Percentiles rank a stretch among this genome's conserved stretches.
Evolutionary conservation across 2,113 vertebrate genomes (phyloP).

Genomic region (Ifrita kowaldi): DNA sequence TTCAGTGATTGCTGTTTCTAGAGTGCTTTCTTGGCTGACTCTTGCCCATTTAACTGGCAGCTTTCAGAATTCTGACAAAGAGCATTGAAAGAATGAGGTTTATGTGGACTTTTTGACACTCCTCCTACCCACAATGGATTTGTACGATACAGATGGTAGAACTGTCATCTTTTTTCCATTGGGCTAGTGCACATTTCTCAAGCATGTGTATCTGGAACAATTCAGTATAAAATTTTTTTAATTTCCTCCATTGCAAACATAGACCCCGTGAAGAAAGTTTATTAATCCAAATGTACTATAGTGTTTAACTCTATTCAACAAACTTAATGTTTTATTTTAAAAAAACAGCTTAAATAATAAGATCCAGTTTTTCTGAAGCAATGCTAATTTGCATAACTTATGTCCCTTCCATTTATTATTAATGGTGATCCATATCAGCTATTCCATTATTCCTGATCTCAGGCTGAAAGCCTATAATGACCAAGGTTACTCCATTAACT

Average conservation of each 20-base stretch:
- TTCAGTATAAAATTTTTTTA: neutral
- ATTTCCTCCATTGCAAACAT: neutral
- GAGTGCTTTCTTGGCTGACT: neutral
- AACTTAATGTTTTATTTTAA: neutral
- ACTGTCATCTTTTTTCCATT: neutral
- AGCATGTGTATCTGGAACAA: neutral
- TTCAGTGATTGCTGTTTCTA: neutral
- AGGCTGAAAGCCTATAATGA: neutral
- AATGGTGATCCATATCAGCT: neutral
- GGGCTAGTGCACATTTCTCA: neutral
- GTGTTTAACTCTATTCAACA: neutral
- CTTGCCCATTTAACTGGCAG: neutral
- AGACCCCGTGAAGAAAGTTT: neutral
- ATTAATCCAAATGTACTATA: neutral
- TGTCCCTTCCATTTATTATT: neutral
- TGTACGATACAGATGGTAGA: neutral
- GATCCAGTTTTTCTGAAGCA: neutral
- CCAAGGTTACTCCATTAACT: neutral
- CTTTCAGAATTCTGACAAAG: neutral
- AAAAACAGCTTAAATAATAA: neutral
- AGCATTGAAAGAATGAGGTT: neutral
- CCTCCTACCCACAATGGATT: neutral
- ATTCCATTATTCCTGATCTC: neutral
- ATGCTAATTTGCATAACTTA: neutral
- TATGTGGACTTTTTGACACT: neutral